Percentiles rank a stretch among this genome's conserved stretches.
These are phyloP conservation scores for Cottus gobio DNA, from an alignment of 2,113 vertebrate species.

Conservation along the genomic window DNA sequence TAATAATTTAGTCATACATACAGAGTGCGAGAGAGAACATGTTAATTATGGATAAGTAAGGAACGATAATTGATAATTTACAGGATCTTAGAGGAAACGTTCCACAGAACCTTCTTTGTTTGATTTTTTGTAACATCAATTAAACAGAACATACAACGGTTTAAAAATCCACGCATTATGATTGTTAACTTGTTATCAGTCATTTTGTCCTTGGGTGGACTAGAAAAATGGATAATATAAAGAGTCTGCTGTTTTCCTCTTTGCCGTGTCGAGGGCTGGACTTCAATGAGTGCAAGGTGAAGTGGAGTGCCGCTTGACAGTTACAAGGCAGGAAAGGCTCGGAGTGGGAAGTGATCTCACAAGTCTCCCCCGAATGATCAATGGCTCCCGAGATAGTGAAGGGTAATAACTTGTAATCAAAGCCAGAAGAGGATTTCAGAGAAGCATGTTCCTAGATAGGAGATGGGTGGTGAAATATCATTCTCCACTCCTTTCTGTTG, in stretches of 20 bases:
- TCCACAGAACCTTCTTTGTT: background rate
- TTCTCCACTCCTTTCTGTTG: conserved; percentile 22
- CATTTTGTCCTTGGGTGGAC: background rate
- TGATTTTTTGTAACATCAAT: background rate
- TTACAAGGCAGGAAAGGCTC: conserved; percentile 61
- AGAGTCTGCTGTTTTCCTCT: conserved; percentile 24
- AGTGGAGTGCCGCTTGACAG: conserved; percentile 43
- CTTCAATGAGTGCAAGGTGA: conserved; percentile 32
- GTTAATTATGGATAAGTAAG: background rate
- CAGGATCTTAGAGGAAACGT: background rate
- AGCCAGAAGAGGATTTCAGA: conserved; percentile 63
- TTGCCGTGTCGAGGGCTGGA: background rate
- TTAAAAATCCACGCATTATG: background rate
- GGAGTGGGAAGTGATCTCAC: conserved; percentile 69
- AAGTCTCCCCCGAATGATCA: conserved; percentile 65
- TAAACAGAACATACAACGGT: background rate
- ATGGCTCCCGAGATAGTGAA: conserved; percentile 61
- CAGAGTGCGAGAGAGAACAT: background rate
- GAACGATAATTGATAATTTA: background rate
- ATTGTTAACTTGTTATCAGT: background rate
- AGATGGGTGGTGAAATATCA: conserved; percentile 21
- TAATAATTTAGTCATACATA: background rate
- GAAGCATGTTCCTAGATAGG: conserved; percentile 28
- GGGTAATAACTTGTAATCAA: conserved; percentile 77
- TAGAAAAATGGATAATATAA: background rate